phyloP scores from a whole-genome alignment of 2,113 vertebrate genomes.

The Cyphotilapia sp. region DNA sequence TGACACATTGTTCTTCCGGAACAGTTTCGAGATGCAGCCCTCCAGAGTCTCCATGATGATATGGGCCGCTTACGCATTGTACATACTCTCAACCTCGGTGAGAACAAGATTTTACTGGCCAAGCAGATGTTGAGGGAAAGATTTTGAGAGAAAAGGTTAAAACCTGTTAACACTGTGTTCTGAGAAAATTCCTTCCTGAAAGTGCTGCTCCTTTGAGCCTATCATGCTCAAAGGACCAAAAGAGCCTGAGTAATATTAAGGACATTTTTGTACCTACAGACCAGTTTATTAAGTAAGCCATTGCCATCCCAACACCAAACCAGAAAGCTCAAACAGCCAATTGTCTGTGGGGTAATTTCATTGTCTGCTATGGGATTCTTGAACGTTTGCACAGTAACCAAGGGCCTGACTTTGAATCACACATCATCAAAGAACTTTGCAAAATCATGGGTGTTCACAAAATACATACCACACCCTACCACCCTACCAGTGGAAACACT shows the following conservation, averaged over 20 bases:
- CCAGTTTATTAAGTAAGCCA: neutral
- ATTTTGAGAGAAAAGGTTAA: neutral
- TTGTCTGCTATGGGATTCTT: neutral
- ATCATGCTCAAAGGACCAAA: neutral
- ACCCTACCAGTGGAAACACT: neutral
- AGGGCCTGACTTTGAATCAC: neutral
- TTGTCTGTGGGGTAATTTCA: neutral
- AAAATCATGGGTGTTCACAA: neutral
- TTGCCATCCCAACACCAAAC: neutral
- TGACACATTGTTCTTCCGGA: neutral
- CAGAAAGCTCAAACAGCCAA: neutral
- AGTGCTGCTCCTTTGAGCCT: neutral
- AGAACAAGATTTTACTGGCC: neutral
- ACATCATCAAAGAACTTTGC: neutral
- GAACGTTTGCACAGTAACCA: neutral
- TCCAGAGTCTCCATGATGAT: neutral
- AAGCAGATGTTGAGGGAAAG: neutral
- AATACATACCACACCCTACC: neutral
- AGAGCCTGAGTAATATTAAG: neutral
- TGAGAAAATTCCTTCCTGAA: neutral
- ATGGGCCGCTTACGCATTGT: accelerated
- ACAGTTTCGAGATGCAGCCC: neutral
- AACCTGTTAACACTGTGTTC: neutral
- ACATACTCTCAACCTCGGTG: neutral
- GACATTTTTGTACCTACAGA: accelerated